These are phyloP conservation scores for Xiphophorus birchmanni DNA, from an alignment of 2,797 vertebrate species.

Conservation along the genomic window DNA sequence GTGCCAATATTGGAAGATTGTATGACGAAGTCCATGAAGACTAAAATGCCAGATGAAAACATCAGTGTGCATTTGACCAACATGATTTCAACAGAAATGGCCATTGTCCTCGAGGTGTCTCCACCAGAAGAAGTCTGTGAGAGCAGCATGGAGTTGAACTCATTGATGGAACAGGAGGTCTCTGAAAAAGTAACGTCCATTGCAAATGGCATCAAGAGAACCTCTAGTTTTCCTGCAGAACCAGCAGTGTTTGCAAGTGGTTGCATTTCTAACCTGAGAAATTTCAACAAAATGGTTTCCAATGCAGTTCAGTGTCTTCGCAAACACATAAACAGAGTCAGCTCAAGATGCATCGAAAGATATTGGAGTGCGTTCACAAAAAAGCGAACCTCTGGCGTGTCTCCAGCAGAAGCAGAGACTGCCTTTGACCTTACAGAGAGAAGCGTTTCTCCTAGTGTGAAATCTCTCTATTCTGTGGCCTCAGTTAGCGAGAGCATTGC, in stretches of 20 bases:
- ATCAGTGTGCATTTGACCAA: neutral
- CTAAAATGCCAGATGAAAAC: neutral
- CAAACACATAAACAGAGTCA: neutral
- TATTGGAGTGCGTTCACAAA: neutral
- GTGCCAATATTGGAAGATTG: neutral
- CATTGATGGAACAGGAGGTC: neutral
- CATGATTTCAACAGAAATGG: neutral
- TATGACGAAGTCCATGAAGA: neutral
- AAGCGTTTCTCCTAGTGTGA: neutral
- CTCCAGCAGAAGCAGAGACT: neutral
- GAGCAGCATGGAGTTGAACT: neutral
- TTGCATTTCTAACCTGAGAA: neutral
- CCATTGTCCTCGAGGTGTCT: neutral
- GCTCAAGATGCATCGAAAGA: neutral
- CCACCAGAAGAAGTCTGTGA: neutral
- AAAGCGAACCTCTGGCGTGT: neutral
- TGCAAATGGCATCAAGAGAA: neutral
- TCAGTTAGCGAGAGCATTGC: neutral
- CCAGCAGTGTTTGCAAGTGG: neutral
- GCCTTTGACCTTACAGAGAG: neutral
- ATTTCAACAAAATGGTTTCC: neutral
- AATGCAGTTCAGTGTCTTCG: neutral
- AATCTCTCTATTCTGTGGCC: neutral
- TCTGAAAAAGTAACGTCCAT: neutral
- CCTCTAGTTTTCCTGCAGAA: neutral